These are phyloP conservation scores for Brachionus koreanus DNA, from an alignment of 1,140 invertebrate genomes.

Conservation along the genomic window DNA sequence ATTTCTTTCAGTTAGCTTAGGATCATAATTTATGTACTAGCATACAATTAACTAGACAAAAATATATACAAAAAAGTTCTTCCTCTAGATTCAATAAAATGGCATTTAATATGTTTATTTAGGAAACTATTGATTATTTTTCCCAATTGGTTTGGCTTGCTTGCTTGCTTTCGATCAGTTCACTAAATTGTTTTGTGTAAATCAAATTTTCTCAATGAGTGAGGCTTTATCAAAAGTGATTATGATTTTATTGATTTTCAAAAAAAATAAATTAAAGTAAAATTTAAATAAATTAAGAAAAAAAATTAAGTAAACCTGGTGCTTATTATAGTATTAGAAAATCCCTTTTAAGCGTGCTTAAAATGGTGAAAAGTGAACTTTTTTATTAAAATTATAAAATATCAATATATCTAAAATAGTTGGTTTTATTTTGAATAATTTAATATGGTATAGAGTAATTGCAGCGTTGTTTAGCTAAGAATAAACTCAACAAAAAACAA, in stretches of 20 bases:
- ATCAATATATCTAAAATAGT: not conserved
- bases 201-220: not conserved
- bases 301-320: not conserved
- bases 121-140: not conserved
- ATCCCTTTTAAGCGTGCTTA: not conserved
- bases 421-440: not conserved
- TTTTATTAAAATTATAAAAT: not conserved
- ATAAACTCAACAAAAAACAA: not conserved
- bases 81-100: not conserved
- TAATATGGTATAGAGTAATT: not conserved
- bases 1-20: not conserved
- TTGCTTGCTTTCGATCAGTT: not conserved
- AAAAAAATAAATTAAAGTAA: not conserved
- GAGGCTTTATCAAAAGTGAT: not conserved
- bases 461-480: not conserved
- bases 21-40: conserved; percentile 24
- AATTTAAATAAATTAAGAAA: not conserved
- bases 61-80: not conserved
- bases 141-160: not conserved
- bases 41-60: conserved; percentile 6
- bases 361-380: not conserved
- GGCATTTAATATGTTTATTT: not conserved
- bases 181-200: not conserved
- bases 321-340: not conserved
- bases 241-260: not conserved